Conservation (phyloP, 2,888 invertebrate species). For the Norana najaformis region DNA sequence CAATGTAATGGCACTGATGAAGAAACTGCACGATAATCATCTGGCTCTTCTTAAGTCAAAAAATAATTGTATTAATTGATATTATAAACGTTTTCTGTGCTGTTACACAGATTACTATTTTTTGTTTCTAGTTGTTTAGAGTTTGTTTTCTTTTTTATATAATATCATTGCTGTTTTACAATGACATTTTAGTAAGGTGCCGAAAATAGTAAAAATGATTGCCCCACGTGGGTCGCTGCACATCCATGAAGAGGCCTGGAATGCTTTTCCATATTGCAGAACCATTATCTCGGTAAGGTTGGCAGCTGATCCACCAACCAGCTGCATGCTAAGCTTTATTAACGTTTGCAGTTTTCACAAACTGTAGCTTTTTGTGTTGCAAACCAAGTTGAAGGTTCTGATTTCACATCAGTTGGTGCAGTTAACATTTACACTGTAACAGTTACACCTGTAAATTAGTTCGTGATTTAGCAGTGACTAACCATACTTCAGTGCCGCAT, state of each 20-base stretch:
- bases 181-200: slow-evolving; percentile 73
- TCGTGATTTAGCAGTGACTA: background rate
- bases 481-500: too few species aligned
- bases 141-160: background rate
- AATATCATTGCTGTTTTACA: background rate
- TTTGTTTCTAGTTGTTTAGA: too few species aligned
- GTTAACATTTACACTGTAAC: background rate
- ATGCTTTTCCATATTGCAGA: slow-evolving; percentile 97
- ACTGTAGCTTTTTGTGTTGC: background rate
- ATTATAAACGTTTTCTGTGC: background rate
- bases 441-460: background rate
- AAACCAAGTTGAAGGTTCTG: background rate
- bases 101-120: background rate
- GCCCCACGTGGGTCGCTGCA: slow-evolving; percentile 94
- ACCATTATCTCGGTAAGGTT: slow-evolving; percentile 68
- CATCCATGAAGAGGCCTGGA: slow-evolving; percentile 98
- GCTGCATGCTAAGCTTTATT: slow-evolving; percentile 14
- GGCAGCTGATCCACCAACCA: background rate
- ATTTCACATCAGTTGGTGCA: background rate
- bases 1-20: background rate
- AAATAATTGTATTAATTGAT: too few species aligned
- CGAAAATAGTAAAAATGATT: slow-evolving; percentile 81
- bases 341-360: background rate
- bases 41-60: too few species aligned
- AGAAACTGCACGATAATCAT: background rate